Conservation (phyloP, 2,797 vertebrate genomes). For the Gymnopithys bicolor region DNA sequence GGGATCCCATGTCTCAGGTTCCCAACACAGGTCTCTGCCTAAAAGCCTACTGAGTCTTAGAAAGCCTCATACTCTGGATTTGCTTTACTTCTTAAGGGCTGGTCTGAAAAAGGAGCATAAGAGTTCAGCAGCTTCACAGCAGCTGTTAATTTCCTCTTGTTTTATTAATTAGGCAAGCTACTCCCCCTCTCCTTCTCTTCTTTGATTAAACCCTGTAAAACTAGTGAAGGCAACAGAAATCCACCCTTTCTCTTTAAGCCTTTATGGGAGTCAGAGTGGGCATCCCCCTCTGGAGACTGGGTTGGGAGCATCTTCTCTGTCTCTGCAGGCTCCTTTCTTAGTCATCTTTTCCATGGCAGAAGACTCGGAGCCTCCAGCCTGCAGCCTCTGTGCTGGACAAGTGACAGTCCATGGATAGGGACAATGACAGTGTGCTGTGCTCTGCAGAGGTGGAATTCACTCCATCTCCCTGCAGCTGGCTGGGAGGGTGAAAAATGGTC, state of each 20-base stretch:
- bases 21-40: background rate
- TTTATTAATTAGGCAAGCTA: background rate
- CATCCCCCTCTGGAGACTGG: background rate
- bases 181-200: background rate
- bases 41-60: background rate
- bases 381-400: background rate
- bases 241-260: background rate
- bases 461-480: background rate
- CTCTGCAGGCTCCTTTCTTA: background rate
- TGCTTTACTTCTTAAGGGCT: background rate
- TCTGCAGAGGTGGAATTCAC: background rate
- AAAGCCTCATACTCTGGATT: background rate
- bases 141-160: background rate
- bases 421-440: background rate
- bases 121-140: background rate
- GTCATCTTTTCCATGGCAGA: background rate
- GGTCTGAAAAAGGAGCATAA: background rate
- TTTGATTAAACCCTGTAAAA: background rate
- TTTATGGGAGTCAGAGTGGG: background rate
- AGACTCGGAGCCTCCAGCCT: background rate
- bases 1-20: background rate
- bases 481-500: background rate
- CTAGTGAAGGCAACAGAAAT: background rate
- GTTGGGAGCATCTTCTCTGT: background rate
- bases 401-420: background rate